phyloP scores from a whole-genome alignment of 2,888 invertebrate species.

The Terebella lapidaria region DNA sequence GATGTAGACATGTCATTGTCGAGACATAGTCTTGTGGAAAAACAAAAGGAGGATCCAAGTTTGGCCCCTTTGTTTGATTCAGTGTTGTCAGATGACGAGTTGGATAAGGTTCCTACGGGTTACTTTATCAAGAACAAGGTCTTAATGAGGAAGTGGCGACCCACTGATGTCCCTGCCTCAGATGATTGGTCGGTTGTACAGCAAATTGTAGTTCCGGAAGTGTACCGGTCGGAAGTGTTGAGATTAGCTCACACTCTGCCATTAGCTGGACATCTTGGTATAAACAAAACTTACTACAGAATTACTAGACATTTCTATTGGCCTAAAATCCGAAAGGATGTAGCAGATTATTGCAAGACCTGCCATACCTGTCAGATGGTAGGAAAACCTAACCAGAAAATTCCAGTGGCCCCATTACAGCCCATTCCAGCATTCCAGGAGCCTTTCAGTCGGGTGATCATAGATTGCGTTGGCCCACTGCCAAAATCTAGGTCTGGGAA shows the following conservation, averaged over 20 bases:
- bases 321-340: background rate
- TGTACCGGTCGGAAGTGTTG: slow-evolving; percentile 1
- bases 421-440: slow-evolving; percentile 3
- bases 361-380: slow-evolving; percentile 5
- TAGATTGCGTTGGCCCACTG: slow-evolving; percentile 6
- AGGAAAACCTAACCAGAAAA: background rate
- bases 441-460: background rate
- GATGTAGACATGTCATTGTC: background rate
- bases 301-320: slow-evolving; percentile 2
- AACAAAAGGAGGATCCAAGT: background rate
- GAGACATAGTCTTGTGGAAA: background rate
- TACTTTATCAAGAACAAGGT: slow-evolving; percentile 5
- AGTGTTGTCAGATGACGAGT: background rate
- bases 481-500: background rate
- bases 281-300: background rate
- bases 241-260: slow-evolving; percentile 4
- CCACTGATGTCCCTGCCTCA: slow-evolving; percentile 3
- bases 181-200: slow-evolving; percentile 2
- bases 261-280: slow-evolving; percentile 3
- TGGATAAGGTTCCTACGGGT: background rate
- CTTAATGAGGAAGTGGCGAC: slow-evolving; percentile 10
- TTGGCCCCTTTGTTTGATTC: background rate
- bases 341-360: background rate
- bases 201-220: slow-evolving; percentile 8
- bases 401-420: background rate